Evolutionary conservation across 2,113 vertebrate genomes (phyloP).

Genomic region (Upupa epops): DNA sequence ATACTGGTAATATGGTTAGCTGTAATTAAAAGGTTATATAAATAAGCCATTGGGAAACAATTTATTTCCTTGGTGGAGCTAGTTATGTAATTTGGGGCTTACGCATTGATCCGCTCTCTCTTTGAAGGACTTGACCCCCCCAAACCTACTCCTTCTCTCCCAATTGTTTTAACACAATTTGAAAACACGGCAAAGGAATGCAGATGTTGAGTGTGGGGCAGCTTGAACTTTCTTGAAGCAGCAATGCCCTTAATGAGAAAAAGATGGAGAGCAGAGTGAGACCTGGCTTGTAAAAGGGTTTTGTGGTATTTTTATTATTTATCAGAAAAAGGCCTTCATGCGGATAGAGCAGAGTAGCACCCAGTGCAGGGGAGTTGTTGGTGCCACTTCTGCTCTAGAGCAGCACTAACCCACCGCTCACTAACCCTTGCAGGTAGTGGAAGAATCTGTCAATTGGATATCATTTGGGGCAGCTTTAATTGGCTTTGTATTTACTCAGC

Average conservation of each 20-base stretch:
- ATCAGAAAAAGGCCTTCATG: conserved; percentile 24
- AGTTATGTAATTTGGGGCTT: conserved; percentile 47
- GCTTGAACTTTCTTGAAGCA: conserved; percentile 38
- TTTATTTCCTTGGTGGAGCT: conserved; percentile 60
- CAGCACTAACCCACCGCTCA: not conserved
- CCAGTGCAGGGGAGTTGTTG: not conserved
- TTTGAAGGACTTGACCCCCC: not conserved
- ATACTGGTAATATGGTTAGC: conserved; percentile 69
- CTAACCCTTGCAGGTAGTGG: not conserved
- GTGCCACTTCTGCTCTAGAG: not conserved
- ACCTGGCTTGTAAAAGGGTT: conserved; percentile 60
- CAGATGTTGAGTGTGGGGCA: conserved; percentile 31
- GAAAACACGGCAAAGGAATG: conserved; percentile 43
- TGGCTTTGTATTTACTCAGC: not conserved
- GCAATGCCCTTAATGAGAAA: conserved; percentile 51
- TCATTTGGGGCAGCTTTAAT: not conserved
- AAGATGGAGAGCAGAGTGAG: conserved; percentile 47
- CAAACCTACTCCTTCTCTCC: not conserved
- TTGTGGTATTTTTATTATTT: conserved; percentile 40
- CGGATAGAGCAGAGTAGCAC: not conserved
- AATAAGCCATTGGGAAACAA: conserved; percentile 78
- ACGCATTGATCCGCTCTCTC: not conserved
- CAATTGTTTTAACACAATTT: conserved; percentile 40
- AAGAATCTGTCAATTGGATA: not conserved
- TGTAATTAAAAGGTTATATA: conserved; percentile 81